Conservation (phyloP, 2,113 vertebrate genomes). For the Sander lucioperca region DNA sequence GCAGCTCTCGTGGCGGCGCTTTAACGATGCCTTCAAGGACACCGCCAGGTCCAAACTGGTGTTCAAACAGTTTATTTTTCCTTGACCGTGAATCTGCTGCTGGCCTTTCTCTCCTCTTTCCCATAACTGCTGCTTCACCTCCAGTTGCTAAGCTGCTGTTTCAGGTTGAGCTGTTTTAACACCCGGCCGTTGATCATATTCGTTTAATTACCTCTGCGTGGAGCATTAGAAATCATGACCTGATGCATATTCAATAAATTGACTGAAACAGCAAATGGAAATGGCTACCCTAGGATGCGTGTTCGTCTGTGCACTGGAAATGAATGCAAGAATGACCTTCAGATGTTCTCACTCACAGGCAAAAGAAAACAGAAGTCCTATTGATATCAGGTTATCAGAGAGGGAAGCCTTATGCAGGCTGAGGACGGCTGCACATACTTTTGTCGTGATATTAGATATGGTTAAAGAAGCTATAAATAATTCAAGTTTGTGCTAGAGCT, state of each 20-base stretch:
- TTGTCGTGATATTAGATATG: slow-evolving; percentile 20
- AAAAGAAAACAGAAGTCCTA: slow-evolving; percentile 22
- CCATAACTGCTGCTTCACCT: slow-evolving; percentile 54
- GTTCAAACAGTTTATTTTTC: slow-evolving; percentile 36
- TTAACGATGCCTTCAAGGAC: slow-evolving; percentile 63
- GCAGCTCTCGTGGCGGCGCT: slow-evolving; percentile 8
- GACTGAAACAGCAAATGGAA: slow-evolving; percentile 63
- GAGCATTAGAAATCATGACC: slow-evolving; percentile 67
- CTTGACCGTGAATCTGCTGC: slow-evolving; percentile 53
- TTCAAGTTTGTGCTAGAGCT: background rate
- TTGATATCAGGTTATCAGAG: slow-evolving; percentile 11
- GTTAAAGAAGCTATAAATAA: slow-evolving; percentile 34
- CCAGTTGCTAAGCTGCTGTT: slow-evolving; percentile 70
- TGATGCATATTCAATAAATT: slow-evolving; percentile 74
- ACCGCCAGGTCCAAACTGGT: slow-evolving; percentile 27
- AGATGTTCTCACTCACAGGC: slow-evolving; percentile 17
- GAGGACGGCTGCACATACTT: background rate
- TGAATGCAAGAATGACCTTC: slow-evolving; percentile 62
- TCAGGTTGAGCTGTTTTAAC: slow-evolving; percentile 79
- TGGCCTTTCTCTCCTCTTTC: slow-evolving; percentile 26
- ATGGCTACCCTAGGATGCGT: slow-evolving; percentile 29
- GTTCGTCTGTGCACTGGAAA: slow-evolving; percentile 49
- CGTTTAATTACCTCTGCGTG: slow-evolving; percentile 75
- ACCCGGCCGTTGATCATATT: slow-evolving; percentile 68
- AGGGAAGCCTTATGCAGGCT: slow-evolving; percentile 8